phyloP scores from a whole-genome alignment of 2,888 invertebrate genomes.

The Orchesella flavescens region DNA sequence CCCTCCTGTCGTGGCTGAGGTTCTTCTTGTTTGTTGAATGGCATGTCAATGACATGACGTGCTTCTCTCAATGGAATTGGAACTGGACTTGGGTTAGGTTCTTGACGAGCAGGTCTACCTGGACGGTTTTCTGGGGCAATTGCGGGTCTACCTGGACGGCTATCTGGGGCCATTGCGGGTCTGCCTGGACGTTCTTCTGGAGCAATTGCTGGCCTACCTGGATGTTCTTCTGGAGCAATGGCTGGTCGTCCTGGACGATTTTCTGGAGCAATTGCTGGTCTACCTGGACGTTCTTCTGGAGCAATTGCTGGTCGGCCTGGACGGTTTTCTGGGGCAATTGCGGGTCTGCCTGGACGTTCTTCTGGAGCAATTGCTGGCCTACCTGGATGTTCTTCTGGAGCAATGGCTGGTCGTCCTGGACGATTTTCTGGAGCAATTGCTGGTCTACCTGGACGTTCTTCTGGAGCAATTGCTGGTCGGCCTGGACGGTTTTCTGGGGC shows the following conservation, averaged over 20 bases:
- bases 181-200: not conserved
- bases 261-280: not conserved
- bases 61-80: not conserved
- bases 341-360: too few species aligned
- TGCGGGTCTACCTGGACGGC: too few species aligned
- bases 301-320: not conserved
- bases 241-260: too few species aligned
- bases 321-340: constrained; percentile 3
- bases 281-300: not conserved
- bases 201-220: not conserved
- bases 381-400: too few species aligned
- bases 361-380: too few species aligned
- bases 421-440: not conserved
- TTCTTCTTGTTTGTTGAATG: not conserved
- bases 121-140: not conserved
- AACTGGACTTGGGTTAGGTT: not conserved
- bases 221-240: not conserved
- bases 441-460: too few species aligned
- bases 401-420: not conserved
- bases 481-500: not conserved
- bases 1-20: not conserved
- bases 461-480: not conserved
- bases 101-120: not conserved
- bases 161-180: not conserved
- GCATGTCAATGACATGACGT: too few species aligned